Percentiles rank a stretch among this genome's conserved stretches.
These are phyloP conservation scores for Atta colombica DNA, from an alignment of 1,140 invertebrate species.

Conservation along the genomic window DNA sequence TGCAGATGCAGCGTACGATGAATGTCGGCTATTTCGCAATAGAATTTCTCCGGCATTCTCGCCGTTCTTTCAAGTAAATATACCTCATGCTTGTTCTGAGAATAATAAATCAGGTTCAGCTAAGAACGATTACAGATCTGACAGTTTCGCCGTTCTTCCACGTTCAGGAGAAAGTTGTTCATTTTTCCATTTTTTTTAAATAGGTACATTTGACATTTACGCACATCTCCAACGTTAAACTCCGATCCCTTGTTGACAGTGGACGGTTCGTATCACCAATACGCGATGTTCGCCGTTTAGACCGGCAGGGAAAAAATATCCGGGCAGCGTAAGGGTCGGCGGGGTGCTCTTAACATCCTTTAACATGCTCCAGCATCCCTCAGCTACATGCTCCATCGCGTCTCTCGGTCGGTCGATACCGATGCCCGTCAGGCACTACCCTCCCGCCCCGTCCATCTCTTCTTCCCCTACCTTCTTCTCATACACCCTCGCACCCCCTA, in stretches of 20 bases:
- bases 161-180: conserved; percentile 16
- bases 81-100: neutral
- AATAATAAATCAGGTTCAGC: conserved; percentile 59
- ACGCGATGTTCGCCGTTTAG: conserved; percentile 14
- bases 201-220: conserved; percentile 26
- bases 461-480: neutral
- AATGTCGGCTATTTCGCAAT: conserved; percentile 31
- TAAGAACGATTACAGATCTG: conserved; percentile 30
- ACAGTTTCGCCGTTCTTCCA: neutral
- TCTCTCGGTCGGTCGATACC: conserved; percentile 74
- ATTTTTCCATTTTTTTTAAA: neutral
- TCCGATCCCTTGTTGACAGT: no score
- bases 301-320: conserved; percentile 44
- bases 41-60: neutral
- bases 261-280: neutral
- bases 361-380: conserved; percentile 70
- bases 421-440: conserved; percentile 71
- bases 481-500: neutral
- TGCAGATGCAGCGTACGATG: conserved; percentile 32
- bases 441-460: conserved; percentile 17
- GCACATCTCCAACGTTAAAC: conserved; percentile 37
- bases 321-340: conserved; percentile 46
- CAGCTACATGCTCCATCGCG: conserved; percentile 70
- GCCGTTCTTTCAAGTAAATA: conserved; percentile 2
- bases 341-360: conserved; percentile 59